A percentile compares a stretch with the other conserved stretches of the same genome.
phyloP scores from a whole-genome alignment of 2,888 invertebrate genomes.

The Bembecia ichneumoniformis region DNA sequence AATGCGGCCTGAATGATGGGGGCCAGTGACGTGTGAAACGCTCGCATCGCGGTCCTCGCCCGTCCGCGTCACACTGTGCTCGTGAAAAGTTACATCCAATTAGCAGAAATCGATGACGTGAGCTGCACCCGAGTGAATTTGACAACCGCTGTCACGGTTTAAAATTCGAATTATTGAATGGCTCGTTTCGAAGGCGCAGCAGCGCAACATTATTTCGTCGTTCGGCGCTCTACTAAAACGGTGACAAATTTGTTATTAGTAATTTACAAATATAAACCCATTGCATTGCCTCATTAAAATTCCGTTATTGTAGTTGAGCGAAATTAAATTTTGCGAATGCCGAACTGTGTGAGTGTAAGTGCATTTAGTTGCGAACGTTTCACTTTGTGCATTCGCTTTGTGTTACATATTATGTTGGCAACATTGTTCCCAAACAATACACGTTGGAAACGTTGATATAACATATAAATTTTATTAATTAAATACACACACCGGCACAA shows the following conservation, averaged over 20 bases:
- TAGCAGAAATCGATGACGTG: conserved; percentile 55
- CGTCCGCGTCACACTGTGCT: conserved; percentile 19
- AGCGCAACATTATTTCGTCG: neutral
- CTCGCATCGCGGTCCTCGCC: conserved; percentile 11
- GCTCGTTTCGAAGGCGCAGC: neutral
- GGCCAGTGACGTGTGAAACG: conserved; percentile 32
- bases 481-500: too few relatives aligned
- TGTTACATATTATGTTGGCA: too few relatives aligned
- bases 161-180: conserved; percentile 20
- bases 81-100: conserved; percentile 62
- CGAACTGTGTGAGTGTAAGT: too few relatives aligned
- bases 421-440: too few relatives aligned
- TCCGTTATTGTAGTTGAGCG: neutral
- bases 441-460: too few relatives aligned
- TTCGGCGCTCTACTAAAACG: neutral
- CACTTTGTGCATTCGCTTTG: neutral
- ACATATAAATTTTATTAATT: too few relatives aligned
- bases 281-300: neutral
- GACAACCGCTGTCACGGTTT: conserved; percentile 43
- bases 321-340: too few relatives aligned
- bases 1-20: conserved; percentile 25
- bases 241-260: neutral
- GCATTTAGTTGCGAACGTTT: too few relatives aligned
- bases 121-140: conserved; percentile 41
- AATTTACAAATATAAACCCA: neutral